Base-by-base conservation (phyloP, 1,140 invertebrate species). In the Zaprionus kolodkinae region DNA sequence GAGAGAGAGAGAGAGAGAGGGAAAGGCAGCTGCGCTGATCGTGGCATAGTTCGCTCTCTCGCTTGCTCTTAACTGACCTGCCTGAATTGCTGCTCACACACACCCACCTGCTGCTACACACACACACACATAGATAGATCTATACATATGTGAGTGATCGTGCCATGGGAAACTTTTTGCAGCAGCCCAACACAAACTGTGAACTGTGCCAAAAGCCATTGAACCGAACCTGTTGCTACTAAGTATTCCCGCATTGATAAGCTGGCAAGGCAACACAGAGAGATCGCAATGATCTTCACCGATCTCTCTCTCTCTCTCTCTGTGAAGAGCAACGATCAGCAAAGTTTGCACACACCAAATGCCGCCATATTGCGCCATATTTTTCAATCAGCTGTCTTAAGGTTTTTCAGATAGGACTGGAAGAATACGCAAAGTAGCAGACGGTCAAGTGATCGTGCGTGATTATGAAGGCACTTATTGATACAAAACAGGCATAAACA, bases 171-270 rank as follows among this genome's bases (percentile, higher is more conserved):
- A 27, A 30, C 40, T 27, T n/a, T 50, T n/a, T 40, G 35, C 38
- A 38, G 21, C 33, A 71, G 54, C 17, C 25, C 15, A 57, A 48
- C 33, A 35, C 33, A 35, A 27, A 50, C 27, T 11, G 21, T 55
- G 63, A 67, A 43, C 40, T 40, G 55, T 72, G 43, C 72, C 72
- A 69, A 63, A 43, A 75, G 72, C 54, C 67, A 64, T 54, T 71
- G 60, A 75, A 75, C 67, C 54, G 59, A 63, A 50, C 38, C 52
- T 33, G 57, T 54, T 75, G 43, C 60, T 15, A 1, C 21, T 21
- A 21, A 21, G 21, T 21, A 9, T 35, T 50, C 25, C 25, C 52
- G 17, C 30, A 35, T 15, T 65, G 60, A 40, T 56, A 64, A 64
- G 35, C 66, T 17, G 45, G n/a, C 5, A 27, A 25, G 35, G 25